Evolutionary conservation across 2,888 invertebrate genomes (phyloP), one percentile per base, ranked within the genome.

Genomic region (Cantharis rustica): DNA sequence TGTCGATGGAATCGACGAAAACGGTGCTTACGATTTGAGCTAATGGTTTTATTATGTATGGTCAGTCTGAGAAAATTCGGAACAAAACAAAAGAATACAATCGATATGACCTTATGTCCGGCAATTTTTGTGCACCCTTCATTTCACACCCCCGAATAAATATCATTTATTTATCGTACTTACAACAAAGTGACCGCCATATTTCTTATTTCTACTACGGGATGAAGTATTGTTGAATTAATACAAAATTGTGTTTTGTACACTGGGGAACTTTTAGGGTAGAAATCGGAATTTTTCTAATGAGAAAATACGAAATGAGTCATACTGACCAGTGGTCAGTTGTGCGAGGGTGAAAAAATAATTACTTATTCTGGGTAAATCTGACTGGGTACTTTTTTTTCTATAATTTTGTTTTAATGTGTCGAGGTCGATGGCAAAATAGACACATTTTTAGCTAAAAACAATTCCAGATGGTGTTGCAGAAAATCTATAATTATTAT

Each of bases 261-360:
- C 17, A 17, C 70, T 66, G 74, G 76, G 64, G 77, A 78, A 74
- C 71, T 73, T 74, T 75, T 64, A 75, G 77, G 78, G 80, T 75
- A 69, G 79, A 70, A 75, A 73, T 72, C 71, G 61, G 73, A 66
- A 77, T 79, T 79, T 79, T 79, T 75, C 70, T 71, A 73, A 76
- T 77, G 75, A 79, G 77, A 77, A 77, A 77, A 77, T 62, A 27
- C 16, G 23, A 68, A 47, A 71, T 80, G 80, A 80, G 66, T 80
- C 80, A 75, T 72, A 77, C 72, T 81, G 81, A 81, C 81, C 81
- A 81, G 68, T 80, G 81, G 81, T 81, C 81, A 81, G 74, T 20
- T 66, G 7, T 23, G 73, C 68, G 76, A 74, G 77, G 77, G 77
- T 78, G 77, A 63, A 23, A 72, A 69, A 71, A 74, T 72, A 75